Conservation (phyloP, 2,797 vertebrate species). For the Microcaecilia unicolor region DNA sequence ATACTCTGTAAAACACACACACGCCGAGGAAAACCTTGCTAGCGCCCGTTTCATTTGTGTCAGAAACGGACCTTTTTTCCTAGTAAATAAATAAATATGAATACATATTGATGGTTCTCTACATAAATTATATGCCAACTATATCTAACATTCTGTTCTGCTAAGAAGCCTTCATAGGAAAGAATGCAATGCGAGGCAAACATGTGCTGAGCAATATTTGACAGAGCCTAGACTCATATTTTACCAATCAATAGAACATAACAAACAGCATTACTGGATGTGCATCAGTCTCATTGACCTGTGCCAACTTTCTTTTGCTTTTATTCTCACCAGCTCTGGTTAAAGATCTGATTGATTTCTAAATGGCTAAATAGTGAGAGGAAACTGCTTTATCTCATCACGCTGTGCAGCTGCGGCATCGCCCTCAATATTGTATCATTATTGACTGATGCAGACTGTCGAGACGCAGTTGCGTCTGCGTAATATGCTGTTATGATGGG, state of each 20-base stretch:
- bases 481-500: slow-evolving; percentile 11
- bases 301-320: slow-evolving; percentile 6
- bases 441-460: slow-evolving; percentile 38
- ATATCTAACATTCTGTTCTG: slow-evolving; percentile 13
- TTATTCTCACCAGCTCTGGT: too few species aligned
- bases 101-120: too few species aligned
- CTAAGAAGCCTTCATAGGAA: background rate
- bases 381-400: slow-evolving; percentile 46
- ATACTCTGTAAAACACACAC: too few species aligned
- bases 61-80: too few species aligned
- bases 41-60: too few species aligned
- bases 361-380: slow-evolving; percentile 40
- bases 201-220: slow-evolving; percentile 9
- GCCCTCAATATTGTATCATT: slow-evolving; percentile 42
- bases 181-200: too few species aligned
- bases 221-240: background rate
- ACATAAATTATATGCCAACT: too few species aligned
- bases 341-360: slow-evolving; percentile 32
- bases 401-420: slow-evolving; percentile 32
- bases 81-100: too few species aligned
- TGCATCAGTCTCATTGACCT: background rate
- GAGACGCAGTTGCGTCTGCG: slow-evolving; percentile 21
- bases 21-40: too few species aligned
- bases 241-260: slow-evolving; percentile 9
- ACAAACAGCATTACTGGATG: background rate